phyloP scores from a whole-genome alignment of 2,888 invertebrate genomes.

The Dasypogon diadema region DNA sequence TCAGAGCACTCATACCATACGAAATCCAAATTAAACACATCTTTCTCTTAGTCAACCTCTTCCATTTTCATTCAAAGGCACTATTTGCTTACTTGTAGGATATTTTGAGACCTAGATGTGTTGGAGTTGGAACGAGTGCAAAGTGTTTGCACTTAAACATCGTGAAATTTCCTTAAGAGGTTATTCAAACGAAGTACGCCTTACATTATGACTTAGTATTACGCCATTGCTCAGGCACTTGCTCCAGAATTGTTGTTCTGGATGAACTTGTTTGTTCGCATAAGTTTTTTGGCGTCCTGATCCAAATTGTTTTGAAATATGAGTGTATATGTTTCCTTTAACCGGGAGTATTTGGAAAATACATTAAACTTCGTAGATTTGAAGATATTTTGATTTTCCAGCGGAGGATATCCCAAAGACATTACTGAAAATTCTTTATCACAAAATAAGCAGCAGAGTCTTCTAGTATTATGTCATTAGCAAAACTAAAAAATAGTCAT shows the following conservation, averaged over 20 bases:
- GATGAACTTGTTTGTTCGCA: slow-evolving; percentile 21
- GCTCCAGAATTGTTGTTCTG: neutral
- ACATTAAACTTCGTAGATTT: too few relatives aligned
- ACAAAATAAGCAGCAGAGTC: too few relatives aligned
- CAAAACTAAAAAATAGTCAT: too few relatives aligned
- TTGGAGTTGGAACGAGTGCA: slow-evolving; percentile 16
- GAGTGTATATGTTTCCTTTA: too few relatives aligned
- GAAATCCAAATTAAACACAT: slow-evolving; percentile 22
- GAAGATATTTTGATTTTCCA: too few relatives aligned
- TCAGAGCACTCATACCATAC: slow-evolving; percentile 8
- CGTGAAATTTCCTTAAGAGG: slow-evolving; percentile 44
- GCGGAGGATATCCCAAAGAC: too few relatives aligned
- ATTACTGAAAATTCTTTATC: too few relatives aligned
- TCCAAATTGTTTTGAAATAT: slow-evolving; percentile 26
- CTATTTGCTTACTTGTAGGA: slow-evolving; percentile 36
- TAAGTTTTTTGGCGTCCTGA: slow-evolving; percentile 9
- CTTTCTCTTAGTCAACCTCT: slow-evolving; percentile 20
- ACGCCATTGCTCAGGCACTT: neutral
- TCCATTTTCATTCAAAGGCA: slow-evolving; percentile 28
- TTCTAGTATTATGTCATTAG: too few relatives aligned
- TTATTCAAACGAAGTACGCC: slow-evolving; percentile 38
- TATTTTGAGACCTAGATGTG: slow-evolving; percentile 28
- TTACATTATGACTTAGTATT: slow-evolving; percentile 27
- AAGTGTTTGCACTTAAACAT: slow-evolving; percentile 39
- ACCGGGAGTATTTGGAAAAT: too few relatives aligned